phyloP scores from a whole-genome alignment of 2,888 invertebrate species.

The Molanna angustata region DNA sequence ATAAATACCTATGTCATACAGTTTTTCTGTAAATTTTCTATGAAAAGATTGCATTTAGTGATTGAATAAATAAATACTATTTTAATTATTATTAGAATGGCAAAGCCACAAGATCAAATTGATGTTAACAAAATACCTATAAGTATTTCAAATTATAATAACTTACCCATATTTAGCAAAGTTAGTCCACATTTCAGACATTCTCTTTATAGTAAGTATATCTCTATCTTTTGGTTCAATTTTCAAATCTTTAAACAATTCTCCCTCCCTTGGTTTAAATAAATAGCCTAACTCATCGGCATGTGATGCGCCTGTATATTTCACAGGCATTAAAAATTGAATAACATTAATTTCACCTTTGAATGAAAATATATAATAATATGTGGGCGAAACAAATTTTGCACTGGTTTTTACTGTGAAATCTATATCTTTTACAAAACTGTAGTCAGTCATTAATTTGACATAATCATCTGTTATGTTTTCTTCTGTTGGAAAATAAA shows the following conservation, averaged over 20 bases:
- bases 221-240: conserved; percentile 5
- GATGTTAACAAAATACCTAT: no score
- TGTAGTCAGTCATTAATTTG: conserved; percentile 15
- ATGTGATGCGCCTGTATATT: conserved; percentile 18
- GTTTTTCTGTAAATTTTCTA: no score
- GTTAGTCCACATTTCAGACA: conserved; percentile 30
- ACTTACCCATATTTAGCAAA: conserved; percentile 36
- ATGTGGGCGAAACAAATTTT: background rate
- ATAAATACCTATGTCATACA: no score
- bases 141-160: background rate
- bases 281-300: conserved; percentile 18
- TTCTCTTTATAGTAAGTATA: background rate
- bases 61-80: background rate
- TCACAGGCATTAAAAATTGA: background rate
- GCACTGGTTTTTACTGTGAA: background rate
- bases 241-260: no score
- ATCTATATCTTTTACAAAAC: conserved; percentile 5
- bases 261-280: no score
- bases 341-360: conserved; percentile 11
- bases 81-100: no score
- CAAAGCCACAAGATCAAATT: no score
- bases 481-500: conserved; percentile 5
- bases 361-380: conserved; percentile 17
- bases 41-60: no score
- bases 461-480: conserved; percentile 9